Evolutionary conservation across 2,888 invertebrate species (phyloP), one percentile per base, ranked within the genome.

Genomic region (Tenthredo amoena): DNA sequence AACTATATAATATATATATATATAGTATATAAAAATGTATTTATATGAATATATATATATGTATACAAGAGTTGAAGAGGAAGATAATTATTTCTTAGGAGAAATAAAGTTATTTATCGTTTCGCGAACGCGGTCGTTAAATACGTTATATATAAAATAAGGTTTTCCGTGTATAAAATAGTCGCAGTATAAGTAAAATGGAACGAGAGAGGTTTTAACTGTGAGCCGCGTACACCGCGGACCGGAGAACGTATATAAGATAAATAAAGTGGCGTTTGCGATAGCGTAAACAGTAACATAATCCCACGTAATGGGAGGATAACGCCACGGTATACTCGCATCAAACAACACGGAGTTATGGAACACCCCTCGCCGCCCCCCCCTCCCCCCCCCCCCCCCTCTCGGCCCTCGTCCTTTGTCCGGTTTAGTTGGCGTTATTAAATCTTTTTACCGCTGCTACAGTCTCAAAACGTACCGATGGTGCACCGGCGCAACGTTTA

Each of bases 281-380:
- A 91, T 91, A 92, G 92, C 91, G 91, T 92, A 92, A 92, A 92
- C 92, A 91, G 93, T 92, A 92, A 93, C 92, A 91, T 92, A 92
- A 93, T 92, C 92, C 91, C 87, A 89, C 90, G 92, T 92, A 93
- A 93, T 92, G 90, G 91, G 89, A 88, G 91, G 90, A 92, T 92
- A 91, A 92, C 90, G 89, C 89, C 87, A 87, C 88, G 87, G 34
- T 72, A 26, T 31, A 55, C 40, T 43, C 7, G 43, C 43, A 26
- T 74, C 40, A 43, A 43, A 26, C 72, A 62, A 12, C n/a, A 18
- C 71, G n/a, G 37, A 71, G 71, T 40, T 71, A 37, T 71, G 71
- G 37, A 71, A 34, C 26, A 0, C 26, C 34, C 26, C 21, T n/a
- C n/a, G n/a, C n/a, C n/a, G n/a, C n/a, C 26, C 26, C 26, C 34